Percentiles rank a stretch among this genome's conserved stretches.
Conservation (phyloP, 2,797 vertebrate genomes). For the Dendrocincla tyrannina region DNA sequence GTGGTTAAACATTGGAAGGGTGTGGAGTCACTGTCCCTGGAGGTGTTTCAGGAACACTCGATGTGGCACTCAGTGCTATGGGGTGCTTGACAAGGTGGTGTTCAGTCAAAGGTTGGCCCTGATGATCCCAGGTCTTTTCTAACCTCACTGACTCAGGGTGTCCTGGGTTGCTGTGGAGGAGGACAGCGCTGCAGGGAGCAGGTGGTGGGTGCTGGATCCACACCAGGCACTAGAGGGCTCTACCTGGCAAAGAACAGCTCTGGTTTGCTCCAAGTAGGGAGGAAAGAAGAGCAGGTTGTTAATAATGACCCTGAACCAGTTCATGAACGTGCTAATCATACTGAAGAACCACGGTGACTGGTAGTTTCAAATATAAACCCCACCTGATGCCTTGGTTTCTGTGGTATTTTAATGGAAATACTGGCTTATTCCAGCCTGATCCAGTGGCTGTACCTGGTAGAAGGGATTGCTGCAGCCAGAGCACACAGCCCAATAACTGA, state of each 20-base stretch:
- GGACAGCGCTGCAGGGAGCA: neutral
- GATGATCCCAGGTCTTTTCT: neutral
- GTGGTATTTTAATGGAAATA: neutral
- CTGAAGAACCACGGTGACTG: neutral
- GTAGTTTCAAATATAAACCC: neutral
- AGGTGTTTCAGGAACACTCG: too few relatives aligned
- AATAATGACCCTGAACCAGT: neutral
- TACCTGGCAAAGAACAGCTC: neutral
- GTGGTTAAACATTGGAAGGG: neutral
- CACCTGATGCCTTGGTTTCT: neutral
- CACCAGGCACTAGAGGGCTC: slow-evolving; percentile 44
- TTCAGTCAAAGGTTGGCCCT: neutral
- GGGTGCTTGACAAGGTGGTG: neutral
- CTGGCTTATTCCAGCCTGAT: neutral
- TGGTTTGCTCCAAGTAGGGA: neutral
- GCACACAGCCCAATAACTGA: neutral
- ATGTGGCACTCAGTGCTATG: neutral
- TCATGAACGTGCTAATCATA: accelerated
- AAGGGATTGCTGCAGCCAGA: neutral
- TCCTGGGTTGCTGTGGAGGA: neutral
- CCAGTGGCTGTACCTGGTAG: neutral
- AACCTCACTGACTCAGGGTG: neutral
- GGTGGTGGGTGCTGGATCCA: neutral
- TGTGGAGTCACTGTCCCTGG: accelerated
- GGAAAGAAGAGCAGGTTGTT: neutral